Evolutionary conservation across 64 coral and sea anemone species (phyloP).

Genomic region (Stichodactyla mertensii): DNA sequence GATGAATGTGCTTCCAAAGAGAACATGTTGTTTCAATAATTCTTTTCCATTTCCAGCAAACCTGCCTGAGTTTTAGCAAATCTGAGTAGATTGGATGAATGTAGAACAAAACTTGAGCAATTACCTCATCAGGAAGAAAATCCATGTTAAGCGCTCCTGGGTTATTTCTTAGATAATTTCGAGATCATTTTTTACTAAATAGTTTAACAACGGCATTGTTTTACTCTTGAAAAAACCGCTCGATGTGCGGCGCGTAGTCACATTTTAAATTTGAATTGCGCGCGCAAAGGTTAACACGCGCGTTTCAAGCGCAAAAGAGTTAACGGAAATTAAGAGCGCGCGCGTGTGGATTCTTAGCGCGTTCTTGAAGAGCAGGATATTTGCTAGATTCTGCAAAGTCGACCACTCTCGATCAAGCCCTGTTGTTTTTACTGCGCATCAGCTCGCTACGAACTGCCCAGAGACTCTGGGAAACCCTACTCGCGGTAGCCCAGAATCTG

Average conservation of each 20-base stretch:
- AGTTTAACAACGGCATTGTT: neutral
- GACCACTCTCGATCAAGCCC: no score
- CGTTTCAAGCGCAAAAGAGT: neutral
- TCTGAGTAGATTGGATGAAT: slow-evolving; percentile 50
- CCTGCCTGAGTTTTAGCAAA: neutral
- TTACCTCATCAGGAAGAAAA: slow-evolving; percentile 39
- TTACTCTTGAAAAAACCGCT: neutral
- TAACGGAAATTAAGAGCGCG: neutral
- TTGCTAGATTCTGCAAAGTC: no score
- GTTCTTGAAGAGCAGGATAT: no score
- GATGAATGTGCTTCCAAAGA: slow-evolving; percentile 48
- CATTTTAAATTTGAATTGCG: neutral
- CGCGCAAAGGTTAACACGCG: neutral
- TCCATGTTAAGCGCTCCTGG: neutral
- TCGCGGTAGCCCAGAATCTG: no score
- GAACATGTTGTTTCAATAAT: slow-evolving; percentile 41
- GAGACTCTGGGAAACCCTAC: no score
- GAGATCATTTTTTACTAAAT: neutral
- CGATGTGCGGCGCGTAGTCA: neutral
- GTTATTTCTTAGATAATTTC: neutral
- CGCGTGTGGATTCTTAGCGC: no score
- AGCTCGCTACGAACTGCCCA: no score
- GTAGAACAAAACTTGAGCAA: slow-evolving; percentile 36
- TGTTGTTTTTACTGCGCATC: no score
- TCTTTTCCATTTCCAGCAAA: slow-evolving; percentile 41